Base-by-base conservation (phyloP, 1,140 invertebrate genomes). In the Pachypeltis micranthus region DNA sequence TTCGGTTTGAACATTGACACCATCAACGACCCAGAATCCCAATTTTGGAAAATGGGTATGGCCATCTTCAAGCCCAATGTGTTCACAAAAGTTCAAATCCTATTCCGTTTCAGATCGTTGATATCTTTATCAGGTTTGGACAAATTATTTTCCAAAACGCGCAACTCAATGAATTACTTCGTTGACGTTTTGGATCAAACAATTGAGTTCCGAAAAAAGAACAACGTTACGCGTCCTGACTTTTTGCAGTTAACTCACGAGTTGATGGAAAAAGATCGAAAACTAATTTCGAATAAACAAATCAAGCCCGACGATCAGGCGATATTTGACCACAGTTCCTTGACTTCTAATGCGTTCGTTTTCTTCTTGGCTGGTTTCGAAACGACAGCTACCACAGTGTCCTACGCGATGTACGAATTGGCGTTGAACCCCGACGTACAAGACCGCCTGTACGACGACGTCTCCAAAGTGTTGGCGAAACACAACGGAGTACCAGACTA, bases 301-400 rank as follows among this genome's bases (percentile, higher is more conserved):
- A 3, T 60, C 16, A 23, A n/a, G n/a, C n/a, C n/a, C n/a, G n/a
- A n/a, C n/a, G n/a, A n/a, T n/a, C n/a, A n/a, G n/a, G n/a, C n/a
- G n/a, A n/a, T n/a, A n/a, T 19, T 61, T 19, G 39, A 61, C 25
- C 29, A 61, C 25, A 24, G 14, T 10, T 24, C 12, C 21, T 24
- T 65, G 1, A 74, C 78, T 0, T 75, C 78, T 0, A 83, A 85
- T 61, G 74, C 77, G 0, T 74, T 84, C 65, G 68, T 80, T 0
- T 85, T 85, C 67, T 77, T 85, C 62, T 71, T 85, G 7, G 85
- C 83, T 1, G 85, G 85, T 2, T 88, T 83, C 65, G 86, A 88
- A 63, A 87, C 86, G 0, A 83, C 83, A 0, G 80, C 84, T 0
- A 81, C 79, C 0, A 74, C 80, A 0, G 75, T 88, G 58, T 77